Percentiles rank a stretch among this genome's conserved stretches.
Evolutionary conservation across 2,888 invertebrate species (phyloP).

Genomic region (Apotomis betuletana): DNA sequence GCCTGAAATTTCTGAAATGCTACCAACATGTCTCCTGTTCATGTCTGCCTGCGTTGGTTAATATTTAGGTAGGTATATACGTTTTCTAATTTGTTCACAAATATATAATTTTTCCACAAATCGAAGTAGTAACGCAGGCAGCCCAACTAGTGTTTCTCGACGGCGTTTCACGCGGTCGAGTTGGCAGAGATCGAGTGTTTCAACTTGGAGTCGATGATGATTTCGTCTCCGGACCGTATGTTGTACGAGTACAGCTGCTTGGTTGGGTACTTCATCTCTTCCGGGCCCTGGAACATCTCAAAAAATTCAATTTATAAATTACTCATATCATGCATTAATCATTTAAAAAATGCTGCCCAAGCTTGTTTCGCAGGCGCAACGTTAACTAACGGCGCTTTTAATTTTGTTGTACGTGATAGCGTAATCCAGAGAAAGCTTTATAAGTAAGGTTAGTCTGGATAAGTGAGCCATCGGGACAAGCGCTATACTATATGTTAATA

Average conservation of each 20-base stretch:
- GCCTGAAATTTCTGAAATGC: conserved; percentile 48
- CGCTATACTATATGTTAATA: no score
- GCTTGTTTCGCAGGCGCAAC: no score
- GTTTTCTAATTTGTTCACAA: not conserved
- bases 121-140: not conserved
- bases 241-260: conserved; percentile 96
- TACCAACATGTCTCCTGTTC: conserved; percentile 43
- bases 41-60: conserved; percentile 5
- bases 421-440: no score
- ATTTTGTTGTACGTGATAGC: no score
- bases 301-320: conserved; percentile 46
- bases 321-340: conserved; percentile 10
- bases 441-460: no score
- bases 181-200: conserved; percentile 79
- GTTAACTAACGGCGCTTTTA: no score
- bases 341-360: no score
- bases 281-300: conserved; percentile 85
- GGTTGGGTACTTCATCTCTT: conserved; percentile 94
- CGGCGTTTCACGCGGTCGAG: conserved; percentile 55
- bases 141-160: conserved; percentile 4
- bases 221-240: conserved; percentile 94
- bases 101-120: not conserved
- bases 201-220: conserved; percentile 92
- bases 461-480: no score
- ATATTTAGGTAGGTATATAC: not conserved